Percentiles rank a stretch among this genome's conserved stretches.
Conservation (phyloP, 1,140 invertebrate species). For the Rhagoletis zephyria region DNA sequence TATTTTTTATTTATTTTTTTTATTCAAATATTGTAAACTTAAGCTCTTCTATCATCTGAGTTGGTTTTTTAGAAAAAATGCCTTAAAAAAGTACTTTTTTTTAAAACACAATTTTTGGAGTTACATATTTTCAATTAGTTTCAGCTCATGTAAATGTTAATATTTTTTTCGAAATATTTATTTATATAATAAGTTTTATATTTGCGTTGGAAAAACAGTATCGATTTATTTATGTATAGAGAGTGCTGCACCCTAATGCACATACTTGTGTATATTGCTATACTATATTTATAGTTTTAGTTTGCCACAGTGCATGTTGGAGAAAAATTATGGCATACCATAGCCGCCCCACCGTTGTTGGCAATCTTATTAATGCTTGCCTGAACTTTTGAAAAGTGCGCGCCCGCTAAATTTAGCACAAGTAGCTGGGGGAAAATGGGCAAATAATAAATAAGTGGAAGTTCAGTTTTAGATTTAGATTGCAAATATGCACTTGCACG, state of each 20-base stretch:
- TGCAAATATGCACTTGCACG: neutral
- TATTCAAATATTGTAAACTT: too few species aligned
- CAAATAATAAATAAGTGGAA: constrained; percentile 16
- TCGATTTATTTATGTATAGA: too few species aligned
- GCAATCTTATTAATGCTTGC: neutral
- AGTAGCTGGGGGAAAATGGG: neutral
- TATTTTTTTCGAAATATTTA: too few species aligned
- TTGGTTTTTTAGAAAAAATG: too few species aligned
- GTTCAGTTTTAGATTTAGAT: neutral
- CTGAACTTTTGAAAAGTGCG: constrained; percentile 32
- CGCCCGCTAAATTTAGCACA: constrained; percentile 44
- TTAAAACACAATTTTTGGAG: too few species aligned
- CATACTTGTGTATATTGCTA: neutral
- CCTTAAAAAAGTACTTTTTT: too few species aligned
- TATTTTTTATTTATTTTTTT: too few species aligned
- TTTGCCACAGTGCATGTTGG: neutral
- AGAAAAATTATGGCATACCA: constrained; percentile 8
- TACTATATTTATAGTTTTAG: constrained; percentile 13
- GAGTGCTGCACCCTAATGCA: neutral
- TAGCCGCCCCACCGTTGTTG: neutral
- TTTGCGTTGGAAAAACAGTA: too few species aligned
- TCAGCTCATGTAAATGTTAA: too few species aligned
- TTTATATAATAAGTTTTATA: too few species aligned
- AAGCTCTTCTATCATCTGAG: too few species aligned
- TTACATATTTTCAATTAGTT: too few species aligned